Percentiles rank a stretch among this genome's conserved stretches.
phyloP scores from a whole-genome alignment of 2,888 invertebrate genomes.

The Bugula neritina region DNA sequence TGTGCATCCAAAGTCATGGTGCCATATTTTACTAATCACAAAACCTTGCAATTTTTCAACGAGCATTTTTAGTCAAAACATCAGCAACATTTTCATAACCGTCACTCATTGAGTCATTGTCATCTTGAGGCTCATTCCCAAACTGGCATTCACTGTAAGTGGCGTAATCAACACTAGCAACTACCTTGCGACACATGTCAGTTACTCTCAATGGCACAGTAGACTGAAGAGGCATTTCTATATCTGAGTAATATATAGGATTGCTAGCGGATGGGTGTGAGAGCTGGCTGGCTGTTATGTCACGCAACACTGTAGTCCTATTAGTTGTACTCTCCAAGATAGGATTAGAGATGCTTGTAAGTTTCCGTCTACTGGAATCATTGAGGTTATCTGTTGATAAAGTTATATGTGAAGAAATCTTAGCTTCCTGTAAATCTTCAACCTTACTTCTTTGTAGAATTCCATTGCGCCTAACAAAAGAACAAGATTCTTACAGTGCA shows the following conservation, averaged over 20 bases:
- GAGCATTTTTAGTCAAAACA: neutral
- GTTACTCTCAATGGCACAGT: neutral
- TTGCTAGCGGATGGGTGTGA: neutral
- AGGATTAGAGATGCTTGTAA: slow-evolving; percentile 5
- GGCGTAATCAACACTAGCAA: neutral
- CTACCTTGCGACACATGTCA: neutral
- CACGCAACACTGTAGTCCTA: neutral
- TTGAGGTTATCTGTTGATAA: neutral
- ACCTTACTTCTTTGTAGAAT: no score
- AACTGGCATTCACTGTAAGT: slow-evolving; percentile 21
- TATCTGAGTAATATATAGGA: slow-evolving; percentile 13
- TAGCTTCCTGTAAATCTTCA: neutral
- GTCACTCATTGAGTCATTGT: neutral
- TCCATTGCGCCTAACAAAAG: no score
- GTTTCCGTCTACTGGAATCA: neutral
- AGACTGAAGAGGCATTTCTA: neutral
- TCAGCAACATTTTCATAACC: neutral
- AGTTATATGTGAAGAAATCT: neutral
- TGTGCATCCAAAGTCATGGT: neutral
- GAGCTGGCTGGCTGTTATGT: neutral
- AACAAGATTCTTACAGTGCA: no score
- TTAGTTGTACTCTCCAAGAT: slow-evolving; percentile 24
- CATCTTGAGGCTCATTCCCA: neutral
- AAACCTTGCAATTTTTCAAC: no score
- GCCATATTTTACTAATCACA: no score